A percentile compares a stretch with the other conserved stretches of the same genome.
phyloP scores from a whole-genome alignment of 1,140 invertebrate species.

The Campodea augens region DNA sequence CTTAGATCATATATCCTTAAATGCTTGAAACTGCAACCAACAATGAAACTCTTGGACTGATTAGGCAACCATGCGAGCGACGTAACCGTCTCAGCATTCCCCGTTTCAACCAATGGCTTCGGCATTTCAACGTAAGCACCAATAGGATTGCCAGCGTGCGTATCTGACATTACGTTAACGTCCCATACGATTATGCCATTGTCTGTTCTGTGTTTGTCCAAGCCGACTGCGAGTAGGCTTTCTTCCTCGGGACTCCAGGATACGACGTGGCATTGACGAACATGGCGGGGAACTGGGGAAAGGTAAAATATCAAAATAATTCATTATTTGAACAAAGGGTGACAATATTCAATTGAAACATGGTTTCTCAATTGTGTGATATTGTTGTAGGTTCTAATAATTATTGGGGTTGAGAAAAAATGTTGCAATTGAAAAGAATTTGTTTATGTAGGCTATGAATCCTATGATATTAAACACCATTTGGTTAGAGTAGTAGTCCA shows the following conservation, averaged over 20 bases:
- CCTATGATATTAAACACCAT: too few relatives aligned
- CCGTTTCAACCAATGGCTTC: not conserved
- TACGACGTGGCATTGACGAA: not conserved
- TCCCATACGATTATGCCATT: not conserved
- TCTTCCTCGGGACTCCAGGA: not conserved
- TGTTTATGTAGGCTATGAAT: not conserved
- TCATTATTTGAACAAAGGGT: too few relatives aligned
- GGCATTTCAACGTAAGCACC: too few relatives aligned
- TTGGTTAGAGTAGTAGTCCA: not conserved
- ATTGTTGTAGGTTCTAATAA: too few relatives aligned
- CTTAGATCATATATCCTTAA: not conserved
- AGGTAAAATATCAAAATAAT: not conserved
- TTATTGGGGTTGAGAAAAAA: not conserved
- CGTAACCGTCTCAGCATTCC: not conserved
- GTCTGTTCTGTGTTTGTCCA: not conserved
- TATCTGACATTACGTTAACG: not conserved
- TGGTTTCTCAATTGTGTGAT: too few relatives aligned
- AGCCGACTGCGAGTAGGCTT: not conserved
- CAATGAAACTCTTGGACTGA: not conserved
- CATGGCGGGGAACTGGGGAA: not conserved
- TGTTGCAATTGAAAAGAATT: not conserved
- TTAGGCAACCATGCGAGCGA: not conserved
- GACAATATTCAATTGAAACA: too few relatives aligned
- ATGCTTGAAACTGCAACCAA: not conserved
- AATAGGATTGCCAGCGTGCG: too few relatives aligned